Evolutionary conservation across 2,888 invertebrate genomes (phyloP).

Genomic region (Campoplex capitator): DNA sequence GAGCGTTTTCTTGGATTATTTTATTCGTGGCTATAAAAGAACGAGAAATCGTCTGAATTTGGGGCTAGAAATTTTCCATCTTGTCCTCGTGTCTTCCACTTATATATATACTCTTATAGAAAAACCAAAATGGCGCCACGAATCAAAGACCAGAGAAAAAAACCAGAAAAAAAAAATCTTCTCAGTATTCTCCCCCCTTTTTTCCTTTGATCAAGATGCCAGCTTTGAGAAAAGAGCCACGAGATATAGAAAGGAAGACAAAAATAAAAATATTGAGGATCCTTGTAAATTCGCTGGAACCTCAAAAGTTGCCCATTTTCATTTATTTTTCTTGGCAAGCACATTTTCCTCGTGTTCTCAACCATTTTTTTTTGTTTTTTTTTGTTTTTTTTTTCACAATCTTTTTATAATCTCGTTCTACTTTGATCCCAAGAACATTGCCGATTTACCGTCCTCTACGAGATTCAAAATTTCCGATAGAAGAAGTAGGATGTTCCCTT

Average conservation of each 20-base stretch:
- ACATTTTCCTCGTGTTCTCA: background rate
- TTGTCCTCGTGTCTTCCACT: background rate
- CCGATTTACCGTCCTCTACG: constrained; percentile 15
- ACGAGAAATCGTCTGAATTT: background rate
- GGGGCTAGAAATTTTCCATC: constrained; percentile 3
- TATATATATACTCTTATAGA: background rate
- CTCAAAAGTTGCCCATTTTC: background rate
- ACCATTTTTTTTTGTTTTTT: background rate
- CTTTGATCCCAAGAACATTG: background rate
- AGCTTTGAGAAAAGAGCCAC: background rate
- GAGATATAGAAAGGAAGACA: background rate
- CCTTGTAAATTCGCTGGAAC: background rate
- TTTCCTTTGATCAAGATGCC: background rate
- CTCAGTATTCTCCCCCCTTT: background rate
- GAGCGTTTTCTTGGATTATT: background rate
- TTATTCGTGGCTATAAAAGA: constrained; percentile 8
- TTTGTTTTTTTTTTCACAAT: background rate
- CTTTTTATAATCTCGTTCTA: background rate
- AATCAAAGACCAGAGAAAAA: background rate
- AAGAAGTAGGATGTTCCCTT: constrained; percentile 42
- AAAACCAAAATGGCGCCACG: background rate
- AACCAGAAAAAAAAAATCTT: background rate
- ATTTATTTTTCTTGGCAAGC: constrained; percentile 6
- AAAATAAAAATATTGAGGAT: background rate
- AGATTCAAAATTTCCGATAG: constrained; percentile 28